These are phyloP conservation scores for Amazona finschi DNA, from an alignment of 2,797 vertebrate genomes.

Conservation along the genomic window DNA sequence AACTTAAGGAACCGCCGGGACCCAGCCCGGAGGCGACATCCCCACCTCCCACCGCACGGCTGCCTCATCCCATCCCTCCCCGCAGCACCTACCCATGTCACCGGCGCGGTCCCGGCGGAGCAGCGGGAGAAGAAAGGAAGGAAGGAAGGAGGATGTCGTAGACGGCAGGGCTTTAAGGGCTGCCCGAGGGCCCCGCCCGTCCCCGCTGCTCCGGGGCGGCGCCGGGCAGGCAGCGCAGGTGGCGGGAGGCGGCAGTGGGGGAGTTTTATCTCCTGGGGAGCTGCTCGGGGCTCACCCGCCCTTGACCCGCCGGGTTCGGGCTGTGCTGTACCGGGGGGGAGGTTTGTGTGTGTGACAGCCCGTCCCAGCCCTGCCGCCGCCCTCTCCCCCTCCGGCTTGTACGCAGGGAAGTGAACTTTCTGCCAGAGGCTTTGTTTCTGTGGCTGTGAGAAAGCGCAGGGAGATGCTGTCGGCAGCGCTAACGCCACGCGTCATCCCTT, in stretches of 20 bases:
- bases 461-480: fast-evolving
- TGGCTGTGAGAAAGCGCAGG: fast-evolving
- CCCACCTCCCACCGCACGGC: neutral
- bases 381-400: neutral
- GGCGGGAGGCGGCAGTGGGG: neutral
- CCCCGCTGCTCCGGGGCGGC: neutral
- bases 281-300: neutral
- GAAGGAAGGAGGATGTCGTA: fast-evolving
- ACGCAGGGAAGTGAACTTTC: fast-evolving
- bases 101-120: neutral
- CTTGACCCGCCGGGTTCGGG: neutral
- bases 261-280: neutral
- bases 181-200: neutral
- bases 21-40: neutral
- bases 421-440: neutral
- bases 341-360: neutral
- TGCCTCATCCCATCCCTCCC: neutral
- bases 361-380: neutral
- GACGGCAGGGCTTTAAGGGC: neutral
- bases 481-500: fast-evolving
- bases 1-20: no score
- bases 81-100: slow-evolving; percentile 42
- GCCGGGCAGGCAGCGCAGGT: neutral
- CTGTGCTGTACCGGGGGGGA: neutral
- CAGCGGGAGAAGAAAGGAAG: neutral